phyloP scores from a whole-genome alignment of 2,113 vertebrate genomes.

The Collichthys lucidus region DNA sequence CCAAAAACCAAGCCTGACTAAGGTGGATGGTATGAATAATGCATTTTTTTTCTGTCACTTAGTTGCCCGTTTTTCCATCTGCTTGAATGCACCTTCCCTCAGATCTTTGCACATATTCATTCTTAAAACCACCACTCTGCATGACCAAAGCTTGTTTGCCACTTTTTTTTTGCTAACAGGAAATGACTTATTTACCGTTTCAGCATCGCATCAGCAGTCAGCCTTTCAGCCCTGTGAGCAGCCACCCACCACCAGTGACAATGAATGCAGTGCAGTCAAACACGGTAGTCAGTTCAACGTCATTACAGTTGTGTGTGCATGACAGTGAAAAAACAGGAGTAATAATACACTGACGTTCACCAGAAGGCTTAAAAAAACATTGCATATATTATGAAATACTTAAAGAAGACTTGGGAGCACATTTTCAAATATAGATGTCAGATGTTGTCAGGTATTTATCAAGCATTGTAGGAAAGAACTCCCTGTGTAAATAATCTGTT shows the following conservation, averaged over 20 bases:
- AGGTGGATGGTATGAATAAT: conserved; percentile 61
- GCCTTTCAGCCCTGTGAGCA: conserved; percentile 43
- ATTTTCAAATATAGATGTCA: conserved; percentile 44
- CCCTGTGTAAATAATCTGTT: conserved; percentile 11
- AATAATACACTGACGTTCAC: conserved; percentile 43
- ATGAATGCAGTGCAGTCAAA: conserved; percentile 39
- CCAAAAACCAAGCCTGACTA: conserved; percentile 21
- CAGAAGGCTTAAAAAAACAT: conserved; percentile 33
- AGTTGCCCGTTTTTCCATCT: conserved; percentile 41
- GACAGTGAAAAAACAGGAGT: conserved; percentile 85
- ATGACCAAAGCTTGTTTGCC: conserved; percentile 55
- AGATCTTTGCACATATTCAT: conserved; percentile 40
- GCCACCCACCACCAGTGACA: conserved; percentile 52
- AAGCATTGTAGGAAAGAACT: neutral
- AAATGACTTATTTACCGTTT: conserved; percentile 38
- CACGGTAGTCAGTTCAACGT: conserved; percentile 73
- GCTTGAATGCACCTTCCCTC: conserved; percentile 57
- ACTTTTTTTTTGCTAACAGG: conserved; percentile 32
- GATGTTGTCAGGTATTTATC: conserved; percentile 39
- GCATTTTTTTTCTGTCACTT: conserved; percentile 45
- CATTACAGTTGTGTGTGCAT: conserved; percentile 91
- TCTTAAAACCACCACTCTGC: conserved; percentile 37
- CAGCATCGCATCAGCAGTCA: conserved; percentile 33
- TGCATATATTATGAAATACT: conserved; percentile 39
- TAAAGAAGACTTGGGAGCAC: conserved; percentile 31